Evolutionary conservation across 2,888 invertebrate species (phyloP), one percentile per base, ranked within the genome.

Genomic region (Ecdyonurus torrentis): DNA sequence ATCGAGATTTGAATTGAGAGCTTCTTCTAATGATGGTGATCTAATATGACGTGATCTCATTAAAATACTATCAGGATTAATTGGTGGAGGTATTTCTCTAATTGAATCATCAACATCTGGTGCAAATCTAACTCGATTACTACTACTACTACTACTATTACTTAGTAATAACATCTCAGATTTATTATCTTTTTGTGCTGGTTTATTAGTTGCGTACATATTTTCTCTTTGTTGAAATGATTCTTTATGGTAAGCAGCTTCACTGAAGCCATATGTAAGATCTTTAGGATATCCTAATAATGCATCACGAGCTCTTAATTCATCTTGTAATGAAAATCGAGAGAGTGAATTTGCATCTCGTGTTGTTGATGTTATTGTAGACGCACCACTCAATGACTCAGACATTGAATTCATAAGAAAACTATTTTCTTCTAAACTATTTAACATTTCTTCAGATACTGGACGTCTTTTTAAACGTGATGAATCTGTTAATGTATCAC

Each of bases 381-480:
- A n/a, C n/a, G 37, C 37, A 10, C 37, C 37, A 37, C 37, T 37
- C 15, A 37, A 10, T 5, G 37, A 37, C 37, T 37, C 37, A 10
- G 37, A 37, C 37, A 37, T 37, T 37, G 37, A 55, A 23, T 50
- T n/a, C 3, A 60, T 52, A 25, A 65, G 82, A 50, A 60, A 81
- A 64, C 83, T 83, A 58, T 86, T 76, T 71, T 87, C 85, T 70
- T 85, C 85, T 55, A 84, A 75, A 60, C 85, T 86, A 63, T 75
- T 74, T 1, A 76, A 66, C 7, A 76, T 73, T 68, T 89, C 86
- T 70, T 87, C 86, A 22, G 88, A 87, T 2, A 89, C 78, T 0
- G 89, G 88, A 67, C 87, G 77, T 61, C 89, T 77, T 69, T 86
- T 89, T 55, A 85, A 73, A 20, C 55, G n/a, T n/a, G n/a, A n/a